A percentile compares a stretch with the other conserved stretches of the same genome.
phyloP scores from a whole-genome alignment of 2,113 vertebrate genomes.

The Platichthys flesus region DNA sequence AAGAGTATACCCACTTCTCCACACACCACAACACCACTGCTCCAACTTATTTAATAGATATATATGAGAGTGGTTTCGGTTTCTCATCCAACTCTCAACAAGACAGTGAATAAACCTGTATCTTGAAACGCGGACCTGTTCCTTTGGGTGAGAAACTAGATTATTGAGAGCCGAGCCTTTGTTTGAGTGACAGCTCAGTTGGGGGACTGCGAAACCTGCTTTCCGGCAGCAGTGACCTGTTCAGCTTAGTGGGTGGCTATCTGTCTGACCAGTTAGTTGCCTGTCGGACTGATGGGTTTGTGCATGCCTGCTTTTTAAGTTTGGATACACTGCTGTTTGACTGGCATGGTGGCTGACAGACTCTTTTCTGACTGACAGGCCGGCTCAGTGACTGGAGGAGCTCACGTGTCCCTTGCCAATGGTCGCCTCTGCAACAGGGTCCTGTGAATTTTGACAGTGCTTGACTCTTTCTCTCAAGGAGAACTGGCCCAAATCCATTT shows the following conservation, averaged over 20 bases:
- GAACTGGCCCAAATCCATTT: slow-evolving; percentile 47
- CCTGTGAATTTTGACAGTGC: slow-evolving; percentile 81
- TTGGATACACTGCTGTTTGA: slow-evolving; percentile 22
- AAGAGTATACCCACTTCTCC: too few species aligned
- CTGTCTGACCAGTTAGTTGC: slow-evolving; percentile 22
- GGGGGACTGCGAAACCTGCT: background rate
- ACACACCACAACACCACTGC: too few species aligned
- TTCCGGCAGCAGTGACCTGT: slow-evolving; percentile 6
- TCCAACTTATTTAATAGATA: background rate
- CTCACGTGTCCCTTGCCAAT: slow-evolving; percentile 57
- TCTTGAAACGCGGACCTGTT: background rate
- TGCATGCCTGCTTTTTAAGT: background rate
- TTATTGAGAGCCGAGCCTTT: background rate
- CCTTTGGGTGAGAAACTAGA: background rate
- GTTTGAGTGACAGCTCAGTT: slow-evolving; percentile 1
- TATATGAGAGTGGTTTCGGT: background rate
- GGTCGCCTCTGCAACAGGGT: slow-evolving; percentile 55
- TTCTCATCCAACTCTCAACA: background rate
- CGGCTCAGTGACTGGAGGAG: slow-evolving; percentile 26
- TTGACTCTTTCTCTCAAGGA: slow-evolving; percentile 69
- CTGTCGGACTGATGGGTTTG: slow-evolving; percentile 12
- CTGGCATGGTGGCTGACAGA: background rate
- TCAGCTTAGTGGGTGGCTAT: slow-evolving; percentile 9
- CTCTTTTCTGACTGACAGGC: slow-evolving; percentile 42
- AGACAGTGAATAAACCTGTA: background rate